A percentile compares a stretch with the other conserved stretches of the same genome.
Conservation (phyloP, 2,797 vertebrate genomes). For the Cuniculus paca region DNA sequence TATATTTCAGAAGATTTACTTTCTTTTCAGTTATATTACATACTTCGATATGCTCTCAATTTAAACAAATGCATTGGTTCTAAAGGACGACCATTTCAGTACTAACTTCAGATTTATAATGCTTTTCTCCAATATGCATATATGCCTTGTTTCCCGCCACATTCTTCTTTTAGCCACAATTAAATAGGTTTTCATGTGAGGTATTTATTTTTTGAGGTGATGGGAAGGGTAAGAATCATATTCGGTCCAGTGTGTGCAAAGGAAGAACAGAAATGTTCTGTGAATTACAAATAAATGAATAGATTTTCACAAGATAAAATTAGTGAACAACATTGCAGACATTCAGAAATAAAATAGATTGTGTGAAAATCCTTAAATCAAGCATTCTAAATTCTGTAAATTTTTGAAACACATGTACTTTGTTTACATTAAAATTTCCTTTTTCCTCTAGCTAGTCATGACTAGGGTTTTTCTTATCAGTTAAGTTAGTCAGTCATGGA, state of each 20-base stretch:
- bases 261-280: conserved; percentile 71
- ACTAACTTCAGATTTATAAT: conserved; percentile 53
- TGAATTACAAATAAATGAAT: conserved; percentile 74
- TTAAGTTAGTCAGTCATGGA: conserved; percentile 79
- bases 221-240: conserved; percentile 53
- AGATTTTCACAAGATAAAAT: conserved; percentile 74
- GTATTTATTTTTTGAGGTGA: conserved; percentile 67
- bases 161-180: conserved; percentile 53
- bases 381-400: conserved; percentile 56
- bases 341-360: conserved; percentile 61
- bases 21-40: conserved; percentile 34
- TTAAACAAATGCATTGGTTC: conserved; percentile 53
- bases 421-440: conserved; percentile 74
- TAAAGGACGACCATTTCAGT: conserved; percentile 44
- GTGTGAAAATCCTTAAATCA: conserved; percentile 57
- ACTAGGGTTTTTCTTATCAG: conserved; percentile 76
- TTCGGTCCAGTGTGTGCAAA: conserved; percentile 48
- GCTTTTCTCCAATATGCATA: not conserved
- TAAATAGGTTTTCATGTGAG: conserved; percentile 57
- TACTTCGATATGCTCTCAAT: conserved; percentile 42
- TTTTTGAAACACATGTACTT: conserved; percentile 73
- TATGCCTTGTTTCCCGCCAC: not conserved
- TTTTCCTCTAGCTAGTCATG: conserved; percentile 76
- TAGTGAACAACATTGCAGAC: conserved; percentile 68
- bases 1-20: conserved; percentile 52